These are phyloP conservation scores for Gymnorhina tibicen DNA, from an alignment of 2,113 vertebrate genomes.

Conservation along the genomic window DNA sequence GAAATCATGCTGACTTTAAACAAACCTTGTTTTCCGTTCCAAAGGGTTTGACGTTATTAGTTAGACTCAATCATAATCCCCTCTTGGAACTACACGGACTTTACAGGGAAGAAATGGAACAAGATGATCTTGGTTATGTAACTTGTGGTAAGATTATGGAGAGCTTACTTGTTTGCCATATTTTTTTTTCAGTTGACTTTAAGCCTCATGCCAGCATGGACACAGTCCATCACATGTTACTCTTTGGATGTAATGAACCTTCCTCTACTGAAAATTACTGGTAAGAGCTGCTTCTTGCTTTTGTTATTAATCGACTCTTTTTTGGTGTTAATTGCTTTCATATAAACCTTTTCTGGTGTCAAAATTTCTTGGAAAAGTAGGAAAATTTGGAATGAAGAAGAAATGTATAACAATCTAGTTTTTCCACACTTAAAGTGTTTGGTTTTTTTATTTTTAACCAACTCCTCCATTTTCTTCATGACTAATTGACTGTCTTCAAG, in stretches of 20 bases:
- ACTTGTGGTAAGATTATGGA: background rate
- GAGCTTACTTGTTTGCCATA: background rate
- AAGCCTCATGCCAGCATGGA: slow-evolving; percentile 93
- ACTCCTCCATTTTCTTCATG: background rate
- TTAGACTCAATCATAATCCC: background rate
- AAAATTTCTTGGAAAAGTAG: background rate
- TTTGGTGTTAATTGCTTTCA: background rate
- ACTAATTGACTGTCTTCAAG: background rate
- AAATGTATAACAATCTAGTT: background rate
- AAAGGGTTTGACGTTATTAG: background rate
- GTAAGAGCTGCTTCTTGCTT: slow-evolving; percentile 68
- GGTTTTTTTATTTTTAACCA: background rate
- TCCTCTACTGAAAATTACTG: slow-evolving; percentile 85
- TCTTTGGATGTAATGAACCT: slow-evolving; percentile 90
- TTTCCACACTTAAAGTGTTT: background rate
- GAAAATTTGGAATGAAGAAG: background rate
- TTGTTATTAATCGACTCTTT: background rate
- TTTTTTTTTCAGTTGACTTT: slow-evolving; percentile 88
- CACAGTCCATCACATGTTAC: slow-evolving; percentile 94
- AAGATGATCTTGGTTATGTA: background rate
- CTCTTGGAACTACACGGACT: background rate
- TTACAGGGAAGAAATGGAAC: background rate
- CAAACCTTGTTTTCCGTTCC: background rate
- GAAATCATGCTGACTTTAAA: background rate
- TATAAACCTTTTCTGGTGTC: background rate